Base-by-base conservation (phyloP, 2,888 invertebrate genomes). In the Cyrtodaria siliqua region DNA sequence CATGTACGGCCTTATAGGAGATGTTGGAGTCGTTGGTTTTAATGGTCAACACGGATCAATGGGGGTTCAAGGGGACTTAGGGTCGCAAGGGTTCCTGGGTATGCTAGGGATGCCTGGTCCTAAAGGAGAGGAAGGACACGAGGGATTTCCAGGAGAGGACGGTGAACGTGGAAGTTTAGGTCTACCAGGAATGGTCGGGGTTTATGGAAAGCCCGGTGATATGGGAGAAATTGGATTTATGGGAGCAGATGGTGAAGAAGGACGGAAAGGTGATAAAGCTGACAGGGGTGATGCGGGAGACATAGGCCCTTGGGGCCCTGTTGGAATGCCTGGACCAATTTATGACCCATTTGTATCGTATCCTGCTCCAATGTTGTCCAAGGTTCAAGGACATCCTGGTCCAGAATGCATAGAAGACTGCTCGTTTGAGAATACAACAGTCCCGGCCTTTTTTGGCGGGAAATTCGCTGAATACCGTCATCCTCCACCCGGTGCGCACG, bases 401-500 rank as follows among this genome's bases (percentile, higher is more conserved):
- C 50, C 26, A 23, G 64, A 66, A 12, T 64, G 66, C 24, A 38
- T 27, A 16, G 67, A 73, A 2, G 38, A 27, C 49, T 60, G 9
- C 4, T 26, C 49, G 0, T 24, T 18, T 23, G 49, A 42, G 12
- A 38, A 33, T 26, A 47, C 49, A 6, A 23, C 44, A 2, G 27
- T 49, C 0, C 26, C 18, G 16, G 49, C 49, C 0, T 18, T 23
- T 4, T 50, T 44, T 27, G 18, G 20, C 23, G 47, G 70, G 3
- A 74, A 70, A 42, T 49, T 67, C n/a, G 73, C 79, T 0, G 57
- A 40, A 2, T 67, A 66, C 6, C 27, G 44, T 4, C 70, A 70
- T 24, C 79, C 70, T 0, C 79, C 79, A 16, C 79, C 79, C 9
- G 70, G 70, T 14, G 73, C 79, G 1, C 74, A 74, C 33, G 73